Evolutionary conservation across 2,888 invertebrate genomes (phyloP).

Genomic region (Tipula lateralis): DNA sequence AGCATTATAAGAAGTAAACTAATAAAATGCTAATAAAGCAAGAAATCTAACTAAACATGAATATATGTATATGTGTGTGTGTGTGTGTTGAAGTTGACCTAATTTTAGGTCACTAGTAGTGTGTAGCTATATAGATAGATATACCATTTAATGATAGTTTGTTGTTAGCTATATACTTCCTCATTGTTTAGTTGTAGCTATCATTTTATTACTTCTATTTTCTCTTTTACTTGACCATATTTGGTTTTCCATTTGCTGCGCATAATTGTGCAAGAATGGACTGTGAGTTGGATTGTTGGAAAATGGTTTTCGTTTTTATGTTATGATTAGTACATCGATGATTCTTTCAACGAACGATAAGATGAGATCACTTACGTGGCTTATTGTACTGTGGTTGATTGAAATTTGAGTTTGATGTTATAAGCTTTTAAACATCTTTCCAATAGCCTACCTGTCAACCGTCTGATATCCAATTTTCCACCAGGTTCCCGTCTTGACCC

Average conservation of each 20-base stretch:
- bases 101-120: constrained; percentile 11
- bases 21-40: constrained; percentile 1
- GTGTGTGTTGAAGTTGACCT: not conserved
- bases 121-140: too few relatives aligned
- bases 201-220: not conserved
- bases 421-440: too few relatives aligned
- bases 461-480: too few relatives aligned
- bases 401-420: too few relatives aligned
- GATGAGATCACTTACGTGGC: too few relatives aligned
- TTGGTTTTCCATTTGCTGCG: not conserved
- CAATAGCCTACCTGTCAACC: too few relatives aligned
- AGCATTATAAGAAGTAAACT: not conserved
- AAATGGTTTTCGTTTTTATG: not conserved
- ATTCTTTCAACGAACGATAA: too few relatives aligned
- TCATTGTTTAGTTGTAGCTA: not conserved
- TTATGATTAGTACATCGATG: too few relatives aligned
- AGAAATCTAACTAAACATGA: not conserved
- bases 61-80: not conserved
- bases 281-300: not conserved
- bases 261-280: not conserved
- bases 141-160: not conserved
- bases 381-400: too few relatives aligned
- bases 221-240: not conserved
- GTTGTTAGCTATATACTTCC: not conserved
- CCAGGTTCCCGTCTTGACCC: too few relatives aligned